phyloP scores from a whole-genome alignment of 1,140 invertebrate species.

The Drosophila sp. region DNA sequence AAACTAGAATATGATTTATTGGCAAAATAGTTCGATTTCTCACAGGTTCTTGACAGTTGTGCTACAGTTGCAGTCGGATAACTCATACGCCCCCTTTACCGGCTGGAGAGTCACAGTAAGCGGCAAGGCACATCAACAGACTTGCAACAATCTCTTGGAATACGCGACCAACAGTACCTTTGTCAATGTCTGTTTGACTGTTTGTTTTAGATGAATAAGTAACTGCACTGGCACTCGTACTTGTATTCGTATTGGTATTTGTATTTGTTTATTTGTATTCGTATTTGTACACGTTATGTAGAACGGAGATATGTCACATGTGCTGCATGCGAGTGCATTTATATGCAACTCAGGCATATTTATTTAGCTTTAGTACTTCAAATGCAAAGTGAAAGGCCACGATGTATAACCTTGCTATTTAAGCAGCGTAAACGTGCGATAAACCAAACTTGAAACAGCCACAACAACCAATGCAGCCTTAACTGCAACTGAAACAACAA shows the following conservation, averaged over 20 bases:
- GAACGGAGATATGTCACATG: slow-evolving; percentile 78
- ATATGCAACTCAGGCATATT: slow-evolving; percentile 51
- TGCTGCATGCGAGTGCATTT: slow-evolving; percentile 54
- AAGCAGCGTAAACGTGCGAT: slow-evolving; percentile 79
- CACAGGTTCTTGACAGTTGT: slow-evolving; percentile 45
- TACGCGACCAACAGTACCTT: slow-evolving; percentile 58
- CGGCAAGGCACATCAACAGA: slow-evolving; percentile 31
- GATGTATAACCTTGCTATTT: slow-evolving; percentile 81
- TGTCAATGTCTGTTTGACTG: slow-evolving; percentile 68
- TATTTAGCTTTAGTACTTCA: slow-evolving; percentile 67
- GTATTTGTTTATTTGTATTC: slow-evolving; percentile 10
- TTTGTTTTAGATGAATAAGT: slow-evolving; percentile 58
- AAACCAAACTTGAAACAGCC: slow-evolving; percentile 77
- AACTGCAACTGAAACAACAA: slow-evolving; percentile 34
- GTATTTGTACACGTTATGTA: slow-evolving; percentile 50
- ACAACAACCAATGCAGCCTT: slow-evolving; percentile 19
- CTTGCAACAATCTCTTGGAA: slow-evolving; percentile 57
- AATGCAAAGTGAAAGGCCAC: slow-evolving; percentile 81
- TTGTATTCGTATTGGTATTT: background rate
- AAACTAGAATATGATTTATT: slow-evolving; percentile 42
- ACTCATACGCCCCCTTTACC: slow-evolving; percentile 47
- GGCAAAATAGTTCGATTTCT: slow-evolving; percentile 41
- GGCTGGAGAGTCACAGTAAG: slow-evolving; percentile 6
- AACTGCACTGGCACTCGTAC: slow-evolving; percentile 24
- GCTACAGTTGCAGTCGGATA: slow-evolving; percentile 35